Conservation (phyloP, 53 echinoderm and acorn worm genomes). For the Echinometra lucunter region DNA sequence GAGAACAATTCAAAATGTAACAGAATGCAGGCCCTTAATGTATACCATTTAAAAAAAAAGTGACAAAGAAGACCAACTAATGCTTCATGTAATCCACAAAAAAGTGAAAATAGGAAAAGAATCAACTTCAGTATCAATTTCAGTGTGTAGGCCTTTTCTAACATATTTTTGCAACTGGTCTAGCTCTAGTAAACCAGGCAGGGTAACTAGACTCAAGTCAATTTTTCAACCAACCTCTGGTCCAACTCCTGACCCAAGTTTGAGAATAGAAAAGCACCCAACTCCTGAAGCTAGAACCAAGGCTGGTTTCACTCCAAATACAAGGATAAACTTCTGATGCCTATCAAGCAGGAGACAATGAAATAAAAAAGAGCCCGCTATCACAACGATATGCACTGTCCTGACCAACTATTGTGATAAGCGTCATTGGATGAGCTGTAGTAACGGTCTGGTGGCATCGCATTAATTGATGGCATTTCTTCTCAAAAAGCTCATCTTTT, state of each 20-base stretch:
- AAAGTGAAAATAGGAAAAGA: no score
- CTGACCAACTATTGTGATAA: conserved; percentile 45
- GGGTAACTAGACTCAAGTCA: not conserved
- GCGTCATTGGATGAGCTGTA: not conserved
- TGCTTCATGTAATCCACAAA: not conserved
- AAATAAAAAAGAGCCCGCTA: not conserved
- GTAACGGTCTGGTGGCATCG: not conserved
- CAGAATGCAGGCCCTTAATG: no score
- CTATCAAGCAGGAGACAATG: not conserved
- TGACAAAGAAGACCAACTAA: no score
- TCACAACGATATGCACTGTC: not conserved
- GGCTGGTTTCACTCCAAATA: not conserved
- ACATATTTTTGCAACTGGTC: not conserved
- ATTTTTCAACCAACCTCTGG: not conserved
- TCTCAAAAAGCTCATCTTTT: conserved; percentile 64
- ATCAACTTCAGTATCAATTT: not conserved
- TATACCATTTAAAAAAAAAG: no score
- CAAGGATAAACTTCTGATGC: not conserved
- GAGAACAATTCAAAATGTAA: no score
- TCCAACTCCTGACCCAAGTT: not conserved
- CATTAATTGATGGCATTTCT: conserved; percentile 61
- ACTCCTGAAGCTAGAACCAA: not conserved
- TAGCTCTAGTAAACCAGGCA: not conserved
- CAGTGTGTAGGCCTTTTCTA: not conserved
- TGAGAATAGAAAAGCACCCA: not conserved